Percentiles rank a stretch among this genome's conserved stretches.
Conservation (phyloP, 2,888 invertebrate genomes). For the Pollenia amentaria region DNA sequence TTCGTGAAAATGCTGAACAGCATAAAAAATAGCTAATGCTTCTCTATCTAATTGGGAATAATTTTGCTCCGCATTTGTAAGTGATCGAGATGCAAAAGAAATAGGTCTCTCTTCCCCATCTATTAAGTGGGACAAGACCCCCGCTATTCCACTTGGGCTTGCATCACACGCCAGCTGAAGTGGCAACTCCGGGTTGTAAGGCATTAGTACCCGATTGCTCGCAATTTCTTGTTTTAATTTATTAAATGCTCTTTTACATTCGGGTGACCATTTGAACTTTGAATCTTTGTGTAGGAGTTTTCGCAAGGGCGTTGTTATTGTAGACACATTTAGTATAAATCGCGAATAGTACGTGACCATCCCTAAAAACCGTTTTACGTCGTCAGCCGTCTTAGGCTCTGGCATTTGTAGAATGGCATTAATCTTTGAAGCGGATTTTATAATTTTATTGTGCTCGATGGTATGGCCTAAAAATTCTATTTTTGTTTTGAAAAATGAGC, state of each 20-base stretch:
- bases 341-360: constrained; percentile 70
- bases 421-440: constrained; percentile 45
- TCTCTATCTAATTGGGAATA: too few relatives aligned
- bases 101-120: constrained; percentile 36
- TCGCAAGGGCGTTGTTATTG: constrained; percentile 37
- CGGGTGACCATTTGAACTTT: neutral
- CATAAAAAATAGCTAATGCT: constrained; percentile 27
- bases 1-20: constrained; percentile 33
- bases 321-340: constrained; percentile 64
- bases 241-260: neutral
- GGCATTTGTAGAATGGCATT: constrained; percentile 57
- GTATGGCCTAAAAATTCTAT: constrained; percentile 49
- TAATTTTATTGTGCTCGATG: constrained; percentile 9
- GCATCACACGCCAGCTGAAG: constrained; percentile 18
- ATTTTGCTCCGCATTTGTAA: too few relatives aligned
- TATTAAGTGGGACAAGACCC: constrained; percentile 15
- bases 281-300: too few relatives aligned
- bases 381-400: constrained; percentile 55
- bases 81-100: constrained; percentile 22
- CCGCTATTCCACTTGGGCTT: constrained; percentile 11
- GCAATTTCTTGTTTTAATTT: neutral
- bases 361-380: constrained; percentile 63
- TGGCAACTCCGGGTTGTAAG: neutral
- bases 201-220: neutral
- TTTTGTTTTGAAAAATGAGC: constrained; percentile 45